These are phyloP conservation scores for Channa argus DNA, from an alignment of 2,113 vertebrate species.

Conservation along the genomic window DNA sequence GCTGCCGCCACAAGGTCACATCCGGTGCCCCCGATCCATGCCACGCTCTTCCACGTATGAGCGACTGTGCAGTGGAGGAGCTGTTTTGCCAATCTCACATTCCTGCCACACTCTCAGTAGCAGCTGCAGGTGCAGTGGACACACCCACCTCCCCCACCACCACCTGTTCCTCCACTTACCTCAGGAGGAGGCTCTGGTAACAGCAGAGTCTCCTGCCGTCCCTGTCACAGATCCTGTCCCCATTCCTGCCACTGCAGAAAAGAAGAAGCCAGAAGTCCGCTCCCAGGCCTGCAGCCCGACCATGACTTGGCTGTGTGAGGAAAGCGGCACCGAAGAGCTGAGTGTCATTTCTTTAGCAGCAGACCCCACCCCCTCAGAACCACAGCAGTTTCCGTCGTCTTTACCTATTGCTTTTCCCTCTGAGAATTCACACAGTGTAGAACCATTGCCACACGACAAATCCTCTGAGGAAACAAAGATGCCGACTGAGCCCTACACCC, in stretches of 20 bases:
- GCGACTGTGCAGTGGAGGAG: constrained; percentile 81
- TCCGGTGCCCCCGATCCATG: constrained; percentile 64
- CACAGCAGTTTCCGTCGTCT: constrained; percentile 40
- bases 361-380: constrained; percentile 42
- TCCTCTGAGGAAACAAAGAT: constrained; percentile 1
- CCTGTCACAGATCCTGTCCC: constrained; percentile 40
- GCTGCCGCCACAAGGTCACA: constrained; percentile 49
- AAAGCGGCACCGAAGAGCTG: constrained; percentile 73
- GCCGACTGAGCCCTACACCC: constrained; percentile 66
- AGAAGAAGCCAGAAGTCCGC: constrained; percentile 89
- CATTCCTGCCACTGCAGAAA: constrained; percentile 68
- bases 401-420: constrained; percentile 42
- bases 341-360: constrained; percentile 67
- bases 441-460: constrained; percentile 36
- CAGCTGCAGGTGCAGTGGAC: constrained; percentile 76
- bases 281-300: constrained; percentile 89
- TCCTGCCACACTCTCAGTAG: constrained; percentile 78
- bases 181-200: constrained; percentile 89
- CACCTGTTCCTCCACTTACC: constrained; percentile 86
- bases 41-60: constrained; percentile 87
- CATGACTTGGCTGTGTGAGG: constrained; percentile 85
- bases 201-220: constrained; percentile 35
- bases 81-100: constrained; percentile 72
- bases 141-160: constrained; percentile 82
- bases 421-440: constrained; percentile 31